Conservation (phyloP, 2,888 invertebrate genomes). For the Dinocampus coccinellae region DNA sequence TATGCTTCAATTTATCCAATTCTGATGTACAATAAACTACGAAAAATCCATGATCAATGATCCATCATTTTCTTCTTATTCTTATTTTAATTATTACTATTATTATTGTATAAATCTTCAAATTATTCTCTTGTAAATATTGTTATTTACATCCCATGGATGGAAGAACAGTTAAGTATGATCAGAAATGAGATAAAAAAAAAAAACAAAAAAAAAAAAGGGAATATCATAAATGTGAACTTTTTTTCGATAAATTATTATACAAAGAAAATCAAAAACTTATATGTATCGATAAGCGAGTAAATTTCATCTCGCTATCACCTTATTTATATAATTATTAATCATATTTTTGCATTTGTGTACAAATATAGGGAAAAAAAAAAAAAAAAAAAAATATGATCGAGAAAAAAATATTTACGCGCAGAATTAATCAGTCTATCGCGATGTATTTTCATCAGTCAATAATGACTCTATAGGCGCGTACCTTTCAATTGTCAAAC, state of each 20-base stretch:
- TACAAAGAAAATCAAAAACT: constrained; percentile 26
- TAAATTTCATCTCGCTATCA: neutral
- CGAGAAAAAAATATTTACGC: constrained; percentile 26
- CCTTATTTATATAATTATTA: neutral
- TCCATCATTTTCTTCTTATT: neutral
- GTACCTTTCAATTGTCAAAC: constrained; percentile 57
- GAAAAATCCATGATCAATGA: neutral
- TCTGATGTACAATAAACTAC: constrained; percentile 13
- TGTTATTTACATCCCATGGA: constrained; percentile 19
- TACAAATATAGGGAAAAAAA: constrained; percentile 39
- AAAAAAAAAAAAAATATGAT: constrained; percentile 27
- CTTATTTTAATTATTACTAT: neutral
- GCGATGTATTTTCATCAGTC: constrained; percentile 62
- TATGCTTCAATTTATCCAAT: neutral
- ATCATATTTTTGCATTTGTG: neutral
- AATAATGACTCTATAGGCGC: constrained; percentile 60
- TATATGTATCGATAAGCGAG: constrained; percentile 24
- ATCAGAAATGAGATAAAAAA: constrained; percentile 6
- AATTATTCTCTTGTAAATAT: constrained; percentile 14
- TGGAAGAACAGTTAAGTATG: constrained; percentile 14
- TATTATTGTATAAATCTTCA: constrained; percentile 9
- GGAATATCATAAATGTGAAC: neutral
- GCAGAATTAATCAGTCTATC: constrained; percentile 56
- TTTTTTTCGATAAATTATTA: constrained; percentile 11
- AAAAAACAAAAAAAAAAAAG: constrained; percentile 27